Conservation (phyloP, 35 echinoderm and acorn worm genomes). For the Hemicentrotus pulcherrimus region DNA sequence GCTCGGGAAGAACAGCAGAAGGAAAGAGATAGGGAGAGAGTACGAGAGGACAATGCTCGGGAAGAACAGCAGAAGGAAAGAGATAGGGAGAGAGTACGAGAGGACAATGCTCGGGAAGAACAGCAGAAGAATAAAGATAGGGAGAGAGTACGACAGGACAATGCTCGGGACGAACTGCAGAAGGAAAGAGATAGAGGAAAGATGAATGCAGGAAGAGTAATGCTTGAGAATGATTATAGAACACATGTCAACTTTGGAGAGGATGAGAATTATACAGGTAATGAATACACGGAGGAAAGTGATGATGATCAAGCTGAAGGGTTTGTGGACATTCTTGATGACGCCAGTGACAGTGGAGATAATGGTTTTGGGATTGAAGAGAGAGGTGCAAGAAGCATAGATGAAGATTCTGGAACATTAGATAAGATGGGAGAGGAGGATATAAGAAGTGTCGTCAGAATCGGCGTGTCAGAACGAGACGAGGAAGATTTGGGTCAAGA, state of each 20-base stretch:
- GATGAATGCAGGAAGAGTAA: too few relatives aligned
- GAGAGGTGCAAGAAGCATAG: neutral
- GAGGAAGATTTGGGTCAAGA: neutral
- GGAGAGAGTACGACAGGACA: too few relatives aligned
- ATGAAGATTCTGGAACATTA: neutral
- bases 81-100: neutral
- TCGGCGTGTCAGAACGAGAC: neutral
- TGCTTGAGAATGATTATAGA: neutral
- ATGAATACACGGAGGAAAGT: neutral
- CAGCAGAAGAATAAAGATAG: too few relatives aligned
- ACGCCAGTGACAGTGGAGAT: neutral
- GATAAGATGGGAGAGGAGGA: neutral
- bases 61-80: neutral
- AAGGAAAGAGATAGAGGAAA: neutral
- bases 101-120: too few relatives aligned
- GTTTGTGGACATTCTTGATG: neutral
- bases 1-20: too few relatives aligned
- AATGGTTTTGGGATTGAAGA: neutral
- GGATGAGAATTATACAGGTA: neutral
- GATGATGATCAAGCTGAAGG: neutral
- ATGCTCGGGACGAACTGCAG: too few relatives aligned
- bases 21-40: neutral
- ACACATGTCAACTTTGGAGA: neutral
- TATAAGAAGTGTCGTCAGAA: neutral
- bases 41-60: neutral